Conservation (phyloP, 2,888 invertebrate genomes). For the Arctia plantaginis region DNA sequence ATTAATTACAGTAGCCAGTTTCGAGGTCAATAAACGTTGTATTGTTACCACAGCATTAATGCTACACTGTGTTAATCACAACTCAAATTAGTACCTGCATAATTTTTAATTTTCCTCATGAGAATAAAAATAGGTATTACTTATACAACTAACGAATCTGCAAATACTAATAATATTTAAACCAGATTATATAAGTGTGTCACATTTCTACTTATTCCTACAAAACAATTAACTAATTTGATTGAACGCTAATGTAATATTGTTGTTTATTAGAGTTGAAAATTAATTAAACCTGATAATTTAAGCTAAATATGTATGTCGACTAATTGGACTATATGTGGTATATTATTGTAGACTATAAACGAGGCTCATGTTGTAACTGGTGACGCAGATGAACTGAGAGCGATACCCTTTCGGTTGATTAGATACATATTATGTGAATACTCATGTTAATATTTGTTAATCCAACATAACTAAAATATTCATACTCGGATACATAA, state of each 20-base stretch:
- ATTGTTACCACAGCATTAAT: neutral
- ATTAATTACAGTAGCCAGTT: neutral
- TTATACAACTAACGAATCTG: neutral
- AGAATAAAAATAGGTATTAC: neutral
- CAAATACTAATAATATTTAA: neutral
- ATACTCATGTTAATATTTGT: neutral
- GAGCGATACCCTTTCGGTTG: neutral
- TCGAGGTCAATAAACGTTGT: neutral
- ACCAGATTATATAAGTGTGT: neutral
- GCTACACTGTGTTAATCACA: neutral
- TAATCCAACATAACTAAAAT: too few species aligned
- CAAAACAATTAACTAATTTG: constrained; percentile 5
- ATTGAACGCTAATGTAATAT: neutral
- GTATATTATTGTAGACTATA: neutral
- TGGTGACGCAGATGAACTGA: neutral
- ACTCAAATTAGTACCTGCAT: too few species aligned
- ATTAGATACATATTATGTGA: neutral
- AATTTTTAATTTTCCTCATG: neutral
- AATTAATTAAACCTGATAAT: neutral
- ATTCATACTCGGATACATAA: too few species aligned
- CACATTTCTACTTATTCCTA: neutral
- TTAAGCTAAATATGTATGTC: neutral
- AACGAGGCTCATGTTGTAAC: neutral
- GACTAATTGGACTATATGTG: neutral
- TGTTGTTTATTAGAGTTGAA: neutral